Conservation (phyloP, 2,113 vertebrate genomes). For the Azemiops feae region DNA sequence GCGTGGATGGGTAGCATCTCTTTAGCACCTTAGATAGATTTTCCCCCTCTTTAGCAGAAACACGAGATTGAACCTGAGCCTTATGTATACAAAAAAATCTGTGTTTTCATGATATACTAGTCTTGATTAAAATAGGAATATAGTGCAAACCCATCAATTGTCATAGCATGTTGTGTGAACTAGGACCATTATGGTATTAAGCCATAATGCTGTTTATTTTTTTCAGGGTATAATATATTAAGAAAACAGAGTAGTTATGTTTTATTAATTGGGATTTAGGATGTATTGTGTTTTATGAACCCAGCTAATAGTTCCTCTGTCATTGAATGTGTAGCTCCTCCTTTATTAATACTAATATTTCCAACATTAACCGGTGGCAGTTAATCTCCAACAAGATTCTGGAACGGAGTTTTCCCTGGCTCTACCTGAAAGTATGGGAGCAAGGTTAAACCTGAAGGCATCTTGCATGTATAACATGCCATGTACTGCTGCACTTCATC, state of each 20-base stretch:
- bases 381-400: not conserved
- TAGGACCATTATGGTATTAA: not conserved
- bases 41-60: not conserved
- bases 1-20: not conserved
- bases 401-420: not conserved
- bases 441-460: not conserved
- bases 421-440: not conserved
- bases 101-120: not conserved
- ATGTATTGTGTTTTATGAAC: not conserved
- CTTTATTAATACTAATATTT: not conserved
- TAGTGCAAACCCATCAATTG: not conserved
- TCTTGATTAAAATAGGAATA: not conserved
- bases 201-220: not conserved
- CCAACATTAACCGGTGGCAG: not conserved
- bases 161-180: not conserved
- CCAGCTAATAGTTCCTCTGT: not conserved
- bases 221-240: not conserved
- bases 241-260: not conserved
- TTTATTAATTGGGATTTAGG: not conserved
- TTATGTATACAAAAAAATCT: not conserved
- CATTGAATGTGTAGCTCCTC: not conserved
- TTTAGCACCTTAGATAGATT: not conserved
- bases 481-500: not conserved
- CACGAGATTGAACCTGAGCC: not conserved
- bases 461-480: not conserved